Conservation (phyloP, 2,797 vertebrate genomes). For the Coregonus sp. region DNA sequence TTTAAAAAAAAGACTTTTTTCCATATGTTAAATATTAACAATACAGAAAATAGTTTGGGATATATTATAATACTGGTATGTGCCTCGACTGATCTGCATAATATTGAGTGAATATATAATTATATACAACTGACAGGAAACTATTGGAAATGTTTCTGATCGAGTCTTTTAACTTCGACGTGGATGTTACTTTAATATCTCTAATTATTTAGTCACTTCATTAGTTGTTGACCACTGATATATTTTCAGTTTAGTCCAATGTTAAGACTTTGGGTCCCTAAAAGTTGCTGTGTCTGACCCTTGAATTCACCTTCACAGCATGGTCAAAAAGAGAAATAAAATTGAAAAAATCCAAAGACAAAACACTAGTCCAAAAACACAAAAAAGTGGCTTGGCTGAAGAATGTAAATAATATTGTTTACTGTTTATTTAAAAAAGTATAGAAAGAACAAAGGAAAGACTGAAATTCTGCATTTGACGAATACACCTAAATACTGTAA, state of each 20-base stretch:
- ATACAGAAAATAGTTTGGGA: conserved; percentile 8
- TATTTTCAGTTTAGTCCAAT: conserved; percentile 17
- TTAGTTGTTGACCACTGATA: conserved; percentile 24
- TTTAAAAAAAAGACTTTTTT: conserved; percentile 5
- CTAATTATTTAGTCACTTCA: conserved; percentile 11
- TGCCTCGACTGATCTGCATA: conserved; percentile 7
- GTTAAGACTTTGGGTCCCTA: conserved; percentile 9
- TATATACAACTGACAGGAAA: conserved; percentile 15
- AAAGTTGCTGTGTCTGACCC: neutral
- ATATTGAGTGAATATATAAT: conserved; percentile 1
- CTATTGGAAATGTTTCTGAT: conserved; percentile 1
- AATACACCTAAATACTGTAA: conserved; percentile 63
- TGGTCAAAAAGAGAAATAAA: neutral
- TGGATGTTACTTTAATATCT: conserved; percentile 3
- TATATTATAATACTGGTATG: conserved; percentile 8
- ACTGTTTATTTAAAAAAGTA: conserved; percentile 51
- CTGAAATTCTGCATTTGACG: conserved; percentile 34
- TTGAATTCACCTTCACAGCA: conserved; percentile 5
- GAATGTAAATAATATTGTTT: conserved; percentile 41
- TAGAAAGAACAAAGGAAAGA: conserved; percentile 13
- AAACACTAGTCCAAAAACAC: conserved; percentile 14
- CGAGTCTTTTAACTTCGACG: conserved; percentile 4
- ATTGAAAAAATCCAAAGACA: neutral
- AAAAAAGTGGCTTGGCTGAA: conserved; percentile 36
- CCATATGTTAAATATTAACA: neutral